Conservation (phyloP, 2,797 vertebrate species). For the Otolemur crassicaudatus region DNA sequence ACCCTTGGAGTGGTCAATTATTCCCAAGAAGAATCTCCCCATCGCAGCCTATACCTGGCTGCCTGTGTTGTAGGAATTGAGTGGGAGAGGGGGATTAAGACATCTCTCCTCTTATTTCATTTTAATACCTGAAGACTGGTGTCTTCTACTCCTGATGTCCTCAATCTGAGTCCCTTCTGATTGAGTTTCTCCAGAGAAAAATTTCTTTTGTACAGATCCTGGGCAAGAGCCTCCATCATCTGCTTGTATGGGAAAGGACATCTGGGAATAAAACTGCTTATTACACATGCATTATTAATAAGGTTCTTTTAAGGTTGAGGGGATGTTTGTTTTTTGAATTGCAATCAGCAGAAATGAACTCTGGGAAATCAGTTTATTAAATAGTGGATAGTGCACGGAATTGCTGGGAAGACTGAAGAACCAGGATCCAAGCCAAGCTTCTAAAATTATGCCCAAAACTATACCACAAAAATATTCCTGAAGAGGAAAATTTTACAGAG, state of each 20-base stretch:
- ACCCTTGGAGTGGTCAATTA: not conserved
- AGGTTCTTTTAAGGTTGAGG: not conserved
- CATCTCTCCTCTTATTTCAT: not conserved
- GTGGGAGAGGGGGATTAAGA: not conserved
- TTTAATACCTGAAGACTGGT: not conserved
- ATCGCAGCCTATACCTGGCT: not conserved
- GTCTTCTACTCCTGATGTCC: not conserved
- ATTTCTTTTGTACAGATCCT: not conserved
- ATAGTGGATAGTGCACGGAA: not conserved
- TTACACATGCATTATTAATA: not conserved
- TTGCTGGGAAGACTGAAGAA: not conserved
- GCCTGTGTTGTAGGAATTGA: not conserved
- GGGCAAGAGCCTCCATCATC: not conserved
- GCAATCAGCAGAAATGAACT: not conserved
- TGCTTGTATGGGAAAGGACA: not conserved
- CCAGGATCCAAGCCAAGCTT: not conserved
- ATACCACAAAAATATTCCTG: not conserved
- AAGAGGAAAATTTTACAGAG: not conserved
- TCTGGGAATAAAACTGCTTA: not conserved
- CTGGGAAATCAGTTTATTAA: not conserved
- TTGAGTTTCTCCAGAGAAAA: not conserved
- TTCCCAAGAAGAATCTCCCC: not conserved
- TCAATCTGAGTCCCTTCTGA: not conserved
- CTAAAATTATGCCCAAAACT: not conserved
- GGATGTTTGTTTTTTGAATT: not conserved